Evolutionary conservation across 2,888 invertebrate genomes (phyloP), one percentile per base, ranked within the genome.

Genomic region (Philhelius pedissequus): DNA sequence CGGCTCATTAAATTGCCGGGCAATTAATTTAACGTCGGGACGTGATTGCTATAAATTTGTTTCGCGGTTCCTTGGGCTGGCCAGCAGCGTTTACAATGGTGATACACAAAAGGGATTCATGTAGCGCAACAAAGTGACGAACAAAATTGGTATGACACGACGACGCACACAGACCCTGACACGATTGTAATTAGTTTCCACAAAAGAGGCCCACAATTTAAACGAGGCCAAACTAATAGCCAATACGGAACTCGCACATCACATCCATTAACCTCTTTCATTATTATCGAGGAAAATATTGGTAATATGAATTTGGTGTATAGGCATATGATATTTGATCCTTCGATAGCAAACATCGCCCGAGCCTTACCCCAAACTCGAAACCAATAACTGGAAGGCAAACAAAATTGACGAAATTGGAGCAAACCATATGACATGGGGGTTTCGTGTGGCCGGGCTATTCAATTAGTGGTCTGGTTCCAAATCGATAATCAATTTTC

Each of bases 401-500:
- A 84, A 84, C 74, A 79, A 84, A 84, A 64, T 43, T 83, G 68
- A 58, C 43, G 30, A 86, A 86, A 81, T 64, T 82, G 73, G 77
- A 78, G 22, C 76, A 75, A 56, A 64, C 40, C 60, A 48, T 40
- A 54, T 52, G 68, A 77, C 66, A 70, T 32, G 30, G 43, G 54
- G 48, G 40, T 38, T 50, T 27, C 35, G 43, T 79, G 56, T 79
- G 56, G 69, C 64, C 62, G 25, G 70, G 70, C 74, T 75, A 79
- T 87, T 87, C 86, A 86, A 87, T 87, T 87, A 86, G 80, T 82
- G 80, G 82, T 60, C 58, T 69, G 78, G 45, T 52, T 64, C 70
- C 76, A 86, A 87, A 86, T 87, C 87, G 87, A 87, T 87, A 87
- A 87, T 81, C 86, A 81, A 86, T 86, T 87, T 87, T 86, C 86